Base-by-base conservation (phyloP, 2,888 invertebrate genomes). In the Dilophus febrilis region DNA sequence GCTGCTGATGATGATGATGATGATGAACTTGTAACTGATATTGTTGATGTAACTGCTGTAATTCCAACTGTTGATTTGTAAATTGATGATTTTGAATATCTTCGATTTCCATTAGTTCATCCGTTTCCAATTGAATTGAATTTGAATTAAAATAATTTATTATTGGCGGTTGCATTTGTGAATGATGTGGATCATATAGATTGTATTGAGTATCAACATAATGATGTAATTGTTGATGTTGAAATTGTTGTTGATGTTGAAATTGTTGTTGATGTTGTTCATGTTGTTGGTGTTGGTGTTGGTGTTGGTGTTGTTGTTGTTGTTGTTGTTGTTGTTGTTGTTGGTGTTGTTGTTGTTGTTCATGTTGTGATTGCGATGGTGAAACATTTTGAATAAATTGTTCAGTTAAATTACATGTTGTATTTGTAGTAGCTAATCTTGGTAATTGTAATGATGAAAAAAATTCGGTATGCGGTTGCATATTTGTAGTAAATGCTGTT, bases 401-500 rank as follows among this genome's bases (percentile, higher is more conserved):
- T 13, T 29, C 12, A 4, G 13, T n/a, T n/a, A n/a, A 29, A 11
- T 13, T n/a, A 37, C 29, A 17, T 27, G 14, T 27, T 13, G n/a
- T 33, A 16, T 34, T 27, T 4, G 22, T 39, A 13, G 6, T 30
- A 30, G 30, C 31, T 4, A 16, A 31, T 22, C 45, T 47, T 14
- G 51, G 46, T 13, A 49, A 45, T 40, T 49, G 66, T 47, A 70
- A 66, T 47, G 66, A 67, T 2, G 66, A 66, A 22, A 70, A 52
- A 51, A 70, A 67, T 0, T 66, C 68, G 0, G 64, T 65, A 3
- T 67, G 66, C 30, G 50, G 45, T 57, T 65, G 44, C 61, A 51
- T 1, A 65, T 53, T 68, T 0, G 68, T 67, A n/a, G n/a, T n/a
- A 30, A 70, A 48, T 0, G 70, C 70, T 42, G 68, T 66, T 1